phyloP scores from a whole-genome alignment of 2,113 vertebrate genomes.

The Aplodontia rufa region DNA sequence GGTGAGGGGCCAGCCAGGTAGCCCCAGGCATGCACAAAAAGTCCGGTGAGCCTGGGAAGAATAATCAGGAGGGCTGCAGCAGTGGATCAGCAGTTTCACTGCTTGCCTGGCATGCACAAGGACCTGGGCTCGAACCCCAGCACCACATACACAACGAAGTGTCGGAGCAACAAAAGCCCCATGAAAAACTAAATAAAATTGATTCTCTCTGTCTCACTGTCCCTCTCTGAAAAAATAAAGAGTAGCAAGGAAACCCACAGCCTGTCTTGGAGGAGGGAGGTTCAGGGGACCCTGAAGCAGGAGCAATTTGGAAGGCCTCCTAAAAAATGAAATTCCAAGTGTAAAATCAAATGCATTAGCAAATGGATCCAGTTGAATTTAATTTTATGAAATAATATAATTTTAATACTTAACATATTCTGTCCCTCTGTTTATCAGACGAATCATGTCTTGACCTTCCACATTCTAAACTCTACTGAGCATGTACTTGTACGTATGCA shows the following conservation, averaged over 20 bases:
- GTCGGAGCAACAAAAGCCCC: too few species aligned
- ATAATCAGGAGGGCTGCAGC: neutral
- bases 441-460: neutral
- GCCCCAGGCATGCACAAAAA: neutral
- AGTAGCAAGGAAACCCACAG: neutral
- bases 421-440: neutral
- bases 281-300: neutral
- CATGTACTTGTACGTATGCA: neutral
- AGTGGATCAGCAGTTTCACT: too few species aligned
- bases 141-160: too few species aligned
- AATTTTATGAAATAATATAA: neutral
- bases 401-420: neutral
- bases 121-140: too few species aligned
- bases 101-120: too few species aligned
- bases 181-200: too few species aligned
- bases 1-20: accelerated
- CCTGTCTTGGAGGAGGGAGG: neutral
- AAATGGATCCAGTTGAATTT: neutral
- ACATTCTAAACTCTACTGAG: neutral
- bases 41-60: neutral
- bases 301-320: neutral
- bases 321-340: neutral
- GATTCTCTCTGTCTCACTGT: too few species aligned
- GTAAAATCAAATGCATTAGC: neutral
- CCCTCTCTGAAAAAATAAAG: too few species aligned